phyloP scores from a whole-genome alignment of 1,140 invertebrate genomes.

The Drosophila athabasca region DNA sequence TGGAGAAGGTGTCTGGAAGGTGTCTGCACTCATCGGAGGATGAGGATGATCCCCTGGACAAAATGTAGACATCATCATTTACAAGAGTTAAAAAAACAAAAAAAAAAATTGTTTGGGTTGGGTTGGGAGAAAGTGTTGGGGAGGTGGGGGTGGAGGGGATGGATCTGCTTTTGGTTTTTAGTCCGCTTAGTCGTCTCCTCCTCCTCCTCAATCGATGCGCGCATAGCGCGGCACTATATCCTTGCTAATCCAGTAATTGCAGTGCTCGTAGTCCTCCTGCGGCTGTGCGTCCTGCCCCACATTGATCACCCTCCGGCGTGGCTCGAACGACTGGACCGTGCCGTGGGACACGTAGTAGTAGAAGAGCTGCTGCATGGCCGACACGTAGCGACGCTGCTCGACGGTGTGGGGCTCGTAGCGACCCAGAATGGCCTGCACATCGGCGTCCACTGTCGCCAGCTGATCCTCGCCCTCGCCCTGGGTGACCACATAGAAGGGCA shows the following conservation, averaged over 20 bases:
- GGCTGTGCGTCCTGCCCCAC: conserved; percentile 88
- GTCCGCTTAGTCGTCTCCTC: not conserved
- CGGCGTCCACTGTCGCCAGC: conserved; percentile 87
- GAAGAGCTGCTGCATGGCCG: conserved; percentile 92
- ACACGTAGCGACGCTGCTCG: conserved; percentile 89
- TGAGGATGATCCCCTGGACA: no score
- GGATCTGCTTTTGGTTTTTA: conserved; percentile 10
- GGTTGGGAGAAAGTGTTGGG: not conserved
- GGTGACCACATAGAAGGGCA: conserved; percentile 90
- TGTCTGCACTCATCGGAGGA: no score
- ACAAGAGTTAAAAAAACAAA: conserved; percentile 4
- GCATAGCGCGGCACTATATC: conserved; percentile 89
- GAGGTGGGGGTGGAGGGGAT: no score
- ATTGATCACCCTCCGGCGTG: conserved; percentile 85
- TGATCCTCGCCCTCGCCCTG: conserved; percentile 85
- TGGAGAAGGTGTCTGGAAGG: no score
- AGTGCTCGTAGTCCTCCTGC: conserved; percentile 87
- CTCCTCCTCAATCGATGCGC: conserved; percentile 75
- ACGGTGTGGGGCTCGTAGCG: conserved; percentile 88
- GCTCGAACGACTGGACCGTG: conserved; percentile 85
- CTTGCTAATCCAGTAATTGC: conserved; percentile 90
- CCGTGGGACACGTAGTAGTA: conserved; percentile 91
- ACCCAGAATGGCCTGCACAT: conserved; percentile 91
- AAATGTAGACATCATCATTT: no score
- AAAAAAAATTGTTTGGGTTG: conserved; percentile 9